These are phyloP conservation scores for Nestor notabilis DNA, from an alignment of 2,113 vertebrate species.

Conservation along the genomic window DNA sequence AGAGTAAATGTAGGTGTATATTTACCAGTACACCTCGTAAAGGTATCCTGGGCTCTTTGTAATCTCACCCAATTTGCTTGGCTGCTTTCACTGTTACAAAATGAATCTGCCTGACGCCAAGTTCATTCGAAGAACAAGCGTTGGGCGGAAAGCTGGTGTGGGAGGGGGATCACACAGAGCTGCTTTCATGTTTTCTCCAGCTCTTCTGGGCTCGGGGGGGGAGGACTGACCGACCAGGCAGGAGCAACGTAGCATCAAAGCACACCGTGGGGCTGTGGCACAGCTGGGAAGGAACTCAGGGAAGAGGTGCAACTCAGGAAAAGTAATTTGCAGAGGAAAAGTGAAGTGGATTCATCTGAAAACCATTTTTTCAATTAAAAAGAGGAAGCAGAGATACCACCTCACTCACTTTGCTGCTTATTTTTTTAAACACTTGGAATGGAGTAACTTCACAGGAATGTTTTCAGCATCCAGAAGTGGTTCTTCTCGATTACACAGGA, in stretches of 20 bases:
- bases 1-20: not conserved
- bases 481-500: not conserved
- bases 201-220: not conserved
- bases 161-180: not conserved
- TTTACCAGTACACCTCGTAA: not conserved
- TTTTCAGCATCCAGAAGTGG: not conserved
- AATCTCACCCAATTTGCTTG: not conserved
- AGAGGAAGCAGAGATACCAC: not conserved
- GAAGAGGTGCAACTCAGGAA: not conserved
- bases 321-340: not conserved
- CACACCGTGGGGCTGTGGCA: not conserved
- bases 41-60: not conserved
- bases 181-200: constrained; percentile 21
- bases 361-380: not conserved
- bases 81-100: not conserved
- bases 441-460: not conserved
- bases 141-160: not conserved
- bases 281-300: not conserved
- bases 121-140: not conserved
- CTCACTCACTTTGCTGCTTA: not conserved
- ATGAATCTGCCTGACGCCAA: not conserved
- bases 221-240: not conserved
- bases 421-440: not conserved
- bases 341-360: not conserved
- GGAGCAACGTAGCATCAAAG: not conserved